A percentile compares a stretch with the other conserved stretches of the same genome.
phyloP scores from a whole-genome alignment of 2,113 vertebrate species.

The Manacus vitellinus region DNA sequence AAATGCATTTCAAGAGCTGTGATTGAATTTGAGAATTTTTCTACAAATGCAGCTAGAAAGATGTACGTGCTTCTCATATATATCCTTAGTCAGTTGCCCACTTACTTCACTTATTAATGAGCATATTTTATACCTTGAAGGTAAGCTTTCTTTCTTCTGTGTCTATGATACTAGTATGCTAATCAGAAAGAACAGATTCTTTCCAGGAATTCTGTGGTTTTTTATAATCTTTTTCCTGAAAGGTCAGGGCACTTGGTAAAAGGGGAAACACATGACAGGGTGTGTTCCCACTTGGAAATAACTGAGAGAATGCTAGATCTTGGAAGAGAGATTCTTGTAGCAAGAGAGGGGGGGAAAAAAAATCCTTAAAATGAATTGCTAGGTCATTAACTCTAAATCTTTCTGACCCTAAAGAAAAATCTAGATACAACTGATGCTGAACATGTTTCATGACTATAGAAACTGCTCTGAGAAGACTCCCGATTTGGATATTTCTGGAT shows the following conservation, averaged over 20 bases:
- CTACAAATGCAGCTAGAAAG: background rate
- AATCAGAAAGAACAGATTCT: background rate
- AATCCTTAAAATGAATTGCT: background rate
- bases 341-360: background rate
- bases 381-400: background rate
- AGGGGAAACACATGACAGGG: background rate
- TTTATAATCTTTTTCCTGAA: background rate
- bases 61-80: background rate
- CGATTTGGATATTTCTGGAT: background rate
- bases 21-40: background rate
- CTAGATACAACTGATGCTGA: background rate
- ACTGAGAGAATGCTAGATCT: background rate
- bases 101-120: background rate
- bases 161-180: background rate
- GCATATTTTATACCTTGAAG: background rate
- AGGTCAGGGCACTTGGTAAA: background rate
- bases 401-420: background rate
- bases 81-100: background rate
- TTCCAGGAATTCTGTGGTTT: background rate
- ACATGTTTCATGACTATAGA: background rate
- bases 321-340: background rate
- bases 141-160: background rate
- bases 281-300: background rate
- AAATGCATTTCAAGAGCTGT: background rate
- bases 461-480: background rate